Base-by-base conservation (phyloP, 2,113 vertebrate genomes). In the Pionites leucogaster region DNA sequence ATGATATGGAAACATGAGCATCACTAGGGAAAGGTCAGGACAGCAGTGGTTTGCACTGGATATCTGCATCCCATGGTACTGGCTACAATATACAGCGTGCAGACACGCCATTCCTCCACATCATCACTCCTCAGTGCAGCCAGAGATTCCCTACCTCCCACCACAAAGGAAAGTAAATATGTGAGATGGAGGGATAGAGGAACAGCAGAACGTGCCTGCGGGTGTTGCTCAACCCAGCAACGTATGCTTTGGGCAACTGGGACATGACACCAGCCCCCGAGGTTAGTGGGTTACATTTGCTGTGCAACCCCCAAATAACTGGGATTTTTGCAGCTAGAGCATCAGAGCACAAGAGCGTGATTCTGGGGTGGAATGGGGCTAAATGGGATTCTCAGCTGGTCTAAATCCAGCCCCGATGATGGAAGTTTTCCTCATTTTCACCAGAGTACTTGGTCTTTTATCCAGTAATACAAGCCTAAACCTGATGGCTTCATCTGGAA, bases 321-420 rank as follows among this genome's bases (percentile, higher is more conserved):
- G 31, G 18, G 50, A 20, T 37, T 86, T 72, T 68, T 68, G 53
- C 42, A 78, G 53, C 22, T 37, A 47, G 25, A 64, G 37, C 35
- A 41, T 37, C 1, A 0, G 57, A 62, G 57, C 5, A 17, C 0
- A 1, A 33, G 28, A 5, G 9, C 1, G 0, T 18, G 25, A 33
- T 41, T 93, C 39, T 8, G 24, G 37, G 27, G 22, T 28, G 9
- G 20, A 55, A 16, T 6, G 9, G 8, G 4, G 10, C 33, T 23
- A 53, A 59, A 42, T 44, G 46, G 67, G 37, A 31, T 72, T 67
- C 63, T 75, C 55, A 41, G 31, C 23, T 65, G 42, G 9, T 69
- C 69, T 63, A 59, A 78, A 75, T 67, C 44, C 57, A 76, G 28
- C 50, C 50, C 46, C 10, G 25, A 10, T 50, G 59, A 27, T 25